Evolutionary conservation across 2,113 vertebrate species (phyloP), one percentile per base, ranked within the genome.

Genomic region (Rana temporaria): DNA sequence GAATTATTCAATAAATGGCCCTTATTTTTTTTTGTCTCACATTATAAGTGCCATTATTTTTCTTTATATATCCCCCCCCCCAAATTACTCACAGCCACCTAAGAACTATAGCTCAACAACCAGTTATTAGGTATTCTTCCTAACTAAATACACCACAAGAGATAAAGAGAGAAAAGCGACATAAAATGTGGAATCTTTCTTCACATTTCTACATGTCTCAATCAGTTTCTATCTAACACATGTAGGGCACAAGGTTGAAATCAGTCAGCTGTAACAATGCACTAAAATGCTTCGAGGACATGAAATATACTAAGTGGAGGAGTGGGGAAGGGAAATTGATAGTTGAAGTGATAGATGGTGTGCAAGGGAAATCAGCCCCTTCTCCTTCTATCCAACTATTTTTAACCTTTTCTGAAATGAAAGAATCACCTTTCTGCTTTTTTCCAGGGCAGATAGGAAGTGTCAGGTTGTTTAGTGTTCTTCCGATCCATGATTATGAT

Each of bases 161-260:
- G 63, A 76, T 53, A 75, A 52, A 76, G 63, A 76, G 71, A 82
- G 52, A 20, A 74, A 65, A 22, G n/a, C 24, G 53, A 66, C 30
- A 65, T 68, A 42, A 68, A 76, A 42, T 55, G n/a, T 15, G 52
- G 57, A 75, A 57, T 22, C 72, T 67, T 76, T 83, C 72, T 59
- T 76, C 63, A 76, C 71, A 76, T 76, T 83, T 83, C 59, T 83
- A 76, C 67, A 62, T 52, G 63, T 76, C 81, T 83, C 72, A 83
- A 76, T 83, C 62, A 83, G 63, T 57, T 74, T 67, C 80, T 75
- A 52, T 65, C 80, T 74, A 66, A 73, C 80, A 59, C 80, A 75
- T 59, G 80, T 34, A 82, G 80, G 62, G 80, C 70, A 82, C 15
- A 30, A 62, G 80, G 80, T 82, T 74, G 72, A 83, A 83, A 83